phyloP scores from a whole-genome alignment of 1,140 invertebrate genomes.

The Pseudachorutes palmiensis region DNA sequence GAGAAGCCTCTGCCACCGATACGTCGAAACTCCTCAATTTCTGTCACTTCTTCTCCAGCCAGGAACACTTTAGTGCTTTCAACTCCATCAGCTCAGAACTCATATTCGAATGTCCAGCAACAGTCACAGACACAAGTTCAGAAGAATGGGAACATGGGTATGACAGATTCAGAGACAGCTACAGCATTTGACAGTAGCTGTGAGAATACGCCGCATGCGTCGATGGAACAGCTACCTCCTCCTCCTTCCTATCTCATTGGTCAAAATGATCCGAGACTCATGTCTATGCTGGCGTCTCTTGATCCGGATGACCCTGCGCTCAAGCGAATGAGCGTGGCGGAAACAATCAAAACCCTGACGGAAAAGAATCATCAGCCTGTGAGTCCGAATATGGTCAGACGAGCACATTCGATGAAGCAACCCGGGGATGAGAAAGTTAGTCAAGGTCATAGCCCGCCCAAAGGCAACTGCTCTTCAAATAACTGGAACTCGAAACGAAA shows the following conservation, averaged over 20 bases:
- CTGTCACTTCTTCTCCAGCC: constrained; percentile 30
- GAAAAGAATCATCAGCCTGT: constrained; percentile 76
- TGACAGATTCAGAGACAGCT: background rate
- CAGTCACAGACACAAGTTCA: too few species aligned
- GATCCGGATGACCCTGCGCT: constrained; percentile 29
- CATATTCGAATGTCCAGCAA: background rate
- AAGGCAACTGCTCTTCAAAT: constrained; percentile 8
- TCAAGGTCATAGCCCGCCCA: constrained; percentile 1
- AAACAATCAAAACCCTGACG: constrained; percentile 74
- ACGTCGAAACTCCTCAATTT: constrained; percentile 58
- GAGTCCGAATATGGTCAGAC: constrained; percentile 65
- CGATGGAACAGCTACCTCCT: constrained; percentile 63
- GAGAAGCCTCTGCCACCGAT: constrained; percentile 74
- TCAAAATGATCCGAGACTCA: constrained; percentile 12
- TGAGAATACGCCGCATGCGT: constrained; percentile 40
- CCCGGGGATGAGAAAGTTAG: constrained; percentile 20
- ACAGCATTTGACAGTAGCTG: constrained; percentile 32
- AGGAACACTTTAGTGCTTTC: too few species aligned
- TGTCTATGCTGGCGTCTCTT: constrained; percentile 25
- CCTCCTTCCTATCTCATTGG: constrained; percentile 74
- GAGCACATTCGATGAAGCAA: constrained; percentile 43
- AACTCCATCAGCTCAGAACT: constrained; percentile 18
- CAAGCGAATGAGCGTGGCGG: constrained; percentile 59
- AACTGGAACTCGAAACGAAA: constrained; percentile 2
- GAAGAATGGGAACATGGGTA: too few species aligned